Base-by-base conservation (phyloP, 2,888 invertebrate species). In the Hylaea fasciaria region DNA sequence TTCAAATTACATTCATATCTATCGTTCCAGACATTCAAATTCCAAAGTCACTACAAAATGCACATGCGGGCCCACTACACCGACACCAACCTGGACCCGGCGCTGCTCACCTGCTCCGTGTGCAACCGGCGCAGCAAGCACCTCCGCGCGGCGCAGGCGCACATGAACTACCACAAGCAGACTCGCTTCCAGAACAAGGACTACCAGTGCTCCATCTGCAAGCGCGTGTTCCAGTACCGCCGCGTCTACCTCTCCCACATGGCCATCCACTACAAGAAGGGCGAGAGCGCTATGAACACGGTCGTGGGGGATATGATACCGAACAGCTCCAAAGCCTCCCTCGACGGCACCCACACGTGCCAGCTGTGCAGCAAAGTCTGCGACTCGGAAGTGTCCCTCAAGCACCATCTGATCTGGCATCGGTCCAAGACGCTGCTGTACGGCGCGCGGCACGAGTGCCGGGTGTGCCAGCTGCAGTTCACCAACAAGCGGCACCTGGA, bases 141-240 rank as follows among this genome's bases (percentile, higher is more conserved):
- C 65, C 79, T 92, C 8, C 89, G 92, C 32, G 92, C 92, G 0
- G 92, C 92, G 43, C 86, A 85, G 64, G 84, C 84, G 22, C 93
- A 93, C 76, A 87, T 86, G 85, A 89, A 85, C 74, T 93, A 76
- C 80, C 93, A 93, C 81, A 89, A 90, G 61, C 92, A 92, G 65
- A 92, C 88, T 0, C 86, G 92, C 56, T 91, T 91, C 80, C 81
- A 90, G 71, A 86, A 78, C 74, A 88, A 89, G 40, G 92, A 92
- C 81, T 92, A 92, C 73, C 85, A 89, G 73, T 93, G 93, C 71
- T 85, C 91, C 37, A 88, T 93, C 50, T 93, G 93, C 78, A 88
- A 89, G 62, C 75, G 86, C 16, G 81, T 91, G n/a, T 92, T 92
- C 75, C 89, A 91, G 61, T 72, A 78, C 66, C 69, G 91, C 0